Evolutionary conservation across 2,113 vertebrate genomes (phyloP), one percentile per base, ranked within the genome.

Genomic region (Acinonyx jubatus): DNA sequence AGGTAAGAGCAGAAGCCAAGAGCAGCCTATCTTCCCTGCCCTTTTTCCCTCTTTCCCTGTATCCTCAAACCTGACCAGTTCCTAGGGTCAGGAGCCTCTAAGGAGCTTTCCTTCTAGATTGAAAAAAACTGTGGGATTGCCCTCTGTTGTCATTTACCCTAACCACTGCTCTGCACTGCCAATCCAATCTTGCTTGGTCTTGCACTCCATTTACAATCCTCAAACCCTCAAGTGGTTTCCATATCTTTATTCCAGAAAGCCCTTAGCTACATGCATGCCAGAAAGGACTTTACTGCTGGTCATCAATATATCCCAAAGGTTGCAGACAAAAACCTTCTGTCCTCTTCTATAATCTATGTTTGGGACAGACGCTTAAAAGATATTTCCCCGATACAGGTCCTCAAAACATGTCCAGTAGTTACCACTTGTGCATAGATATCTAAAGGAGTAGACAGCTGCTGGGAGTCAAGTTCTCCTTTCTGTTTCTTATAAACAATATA

Each of bases 191-290:
- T n/a, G 52, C 25, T 81, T 68, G 27, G 76, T 74, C 89, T 89
- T 97, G 76, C 55, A 36, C 21, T 65, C 45, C 41, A 88, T 81
- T 80, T 69, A 88, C 6, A 83, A 79, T 76, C 48, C 73, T 71
- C 71, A n/a, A 7, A 85, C 38, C 11, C 68, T 91, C 23, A 48
- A 36, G 38, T 25, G 11, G 48, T 45, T 88, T 86, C 31, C 81
- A 88, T 48, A 91, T 81, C 45, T 95, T 87, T 66, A 91, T 66
- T 97, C 89, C 33, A 78, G 50, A 41, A 88, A 96, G 63, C 71
- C 84, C 69, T 45, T 71, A 66, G 27, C 41, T 80, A 69, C 18
- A n/a, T 27, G n/a, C 31, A 68, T 61, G 27, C 84, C 48, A 90
- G 78, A 85, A 69, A 94, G 50, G 16, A 79, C n/a, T 84, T 15